phyloP scores from a whole-genome alignment of 2,797 vertebrate species.

The Sebastes steindachneri region DNA sequence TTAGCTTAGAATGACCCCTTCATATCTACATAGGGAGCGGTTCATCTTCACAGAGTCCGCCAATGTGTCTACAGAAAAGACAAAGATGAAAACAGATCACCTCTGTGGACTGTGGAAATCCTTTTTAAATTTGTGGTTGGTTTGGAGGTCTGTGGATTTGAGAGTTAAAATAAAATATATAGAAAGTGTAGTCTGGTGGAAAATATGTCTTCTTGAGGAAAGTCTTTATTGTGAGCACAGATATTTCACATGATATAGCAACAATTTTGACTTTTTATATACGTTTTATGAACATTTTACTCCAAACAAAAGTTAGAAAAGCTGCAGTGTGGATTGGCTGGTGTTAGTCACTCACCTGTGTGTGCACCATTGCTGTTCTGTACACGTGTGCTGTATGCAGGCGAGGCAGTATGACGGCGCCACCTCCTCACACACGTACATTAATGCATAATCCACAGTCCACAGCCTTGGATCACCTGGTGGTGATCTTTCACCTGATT shows the following conservation, averaged over 20 bases:
- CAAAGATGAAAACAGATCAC: neutral
- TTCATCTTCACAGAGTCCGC: too few relatives aligned
- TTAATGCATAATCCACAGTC: neutral
- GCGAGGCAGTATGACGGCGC: neutral
- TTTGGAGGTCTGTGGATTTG: neutral
- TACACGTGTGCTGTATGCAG: neutral
- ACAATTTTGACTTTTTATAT: neutral
- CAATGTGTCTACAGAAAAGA: too few relatives aligned
- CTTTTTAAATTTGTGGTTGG: neutral
- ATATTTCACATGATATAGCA: neutral
- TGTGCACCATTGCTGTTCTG: neutral
- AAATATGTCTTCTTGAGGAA: neutral
- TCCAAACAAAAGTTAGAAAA: neutral
- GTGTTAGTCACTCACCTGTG: neutral
- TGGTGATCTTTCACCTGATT: conserved; percentile 4
- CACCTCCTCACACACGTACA: neutral
- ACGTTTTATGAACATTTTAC: neutral
- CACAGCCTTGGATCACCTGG: neutral
- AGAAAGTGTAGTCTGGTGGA: neutral
- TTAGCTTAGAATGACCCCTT: too few relatives aligned
- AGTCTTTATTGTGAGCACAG: neutral
- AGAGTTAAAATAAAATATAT: neutral
- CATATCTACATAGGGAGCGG: too few relatives aligned
- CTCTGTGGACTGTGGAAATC: neutral
- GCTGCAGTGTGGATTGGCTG: neutral